Conservation (phyloP, 2,113 vertebrate genomes). For the Rhinoderma darwinii region DNA sequence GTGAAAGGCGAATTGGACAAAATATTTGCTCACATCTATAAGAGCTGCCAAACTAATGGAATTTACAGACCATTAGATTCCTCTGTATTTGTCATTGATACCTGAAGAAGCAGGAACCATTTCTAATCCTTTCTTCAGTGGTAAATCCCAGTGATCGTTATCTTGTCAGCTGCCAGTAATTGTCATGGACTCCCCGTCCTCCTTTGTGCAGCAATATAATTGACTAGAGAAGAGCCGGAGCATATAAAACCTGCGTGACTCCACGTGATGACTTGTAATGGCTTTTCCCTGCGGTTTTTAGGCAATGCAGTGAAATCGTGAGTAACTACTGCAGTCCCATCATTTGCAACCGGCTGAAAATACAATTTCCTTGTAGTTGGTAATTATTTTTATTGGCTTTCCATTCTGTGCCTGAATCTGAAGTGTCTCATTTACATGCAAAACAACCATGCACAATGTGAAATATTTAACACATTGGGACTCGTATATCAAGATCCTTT, state of each 20-base stretch:
- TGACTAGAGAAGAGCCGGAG: neutral
- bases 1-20: too few relatives aligned
- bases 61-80: neutral
- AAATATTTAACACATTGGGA: neutral
- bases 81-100: neutral
- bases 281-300: neutral
- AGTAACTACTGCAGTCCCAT: neutral
- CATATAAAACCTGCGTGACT: neutral
- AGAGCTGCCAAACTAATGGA: neutral
- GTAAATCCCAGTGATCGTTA: neutral
- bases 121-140: neutral
- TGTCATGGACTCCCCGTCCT: constrained; percentile 13
- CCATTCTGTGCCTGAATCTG: neutral
- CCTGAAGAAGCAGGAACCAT: neutral
- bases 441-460: neutral
- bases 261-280: neutral
- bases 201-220: neutral
- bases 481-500: neutral
- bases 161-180: neutral
- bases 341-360: neutral
- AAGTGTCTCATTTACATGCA: constrained; percentile 3
- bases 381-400: constrained; percentile 17
- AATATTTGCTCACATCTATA: too few relatives aligned
- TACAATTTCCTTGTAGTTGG: constrained; percentile 4
- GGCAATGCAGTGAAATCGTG: neutral